Evolutionary conservation across 2,888 invertebrate genomes (phyloP), one percentile per base, ranked within the genome.

Genomic region (Papilio gigon): DNA sequence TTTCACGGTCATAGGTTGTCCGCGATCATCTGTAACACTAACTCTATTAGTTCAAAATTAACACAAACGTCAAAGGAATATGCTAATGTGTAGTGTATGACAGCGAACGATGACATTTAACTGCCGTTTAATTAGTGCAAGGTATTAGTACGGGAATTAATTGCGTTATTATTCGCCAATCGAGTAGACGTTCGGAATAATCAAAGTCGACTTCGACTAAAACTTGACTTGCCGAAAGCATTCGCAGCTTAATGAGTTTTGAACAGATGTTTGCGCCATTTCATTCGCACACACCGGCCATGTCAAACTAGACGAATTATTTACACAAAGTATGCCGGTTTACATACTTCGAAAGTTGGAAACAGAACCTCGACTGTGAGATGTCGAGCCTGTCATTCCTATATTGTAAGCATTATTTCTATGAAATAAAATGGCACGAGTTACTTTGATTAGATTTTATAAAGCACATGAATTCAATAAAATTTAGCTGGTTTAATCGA

Each of bases 231-330:
- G 75, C 81, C 78, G 80, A 75, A 76, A 79, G 78, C 81, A 80
- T 68, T 73, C 80, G 77, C 78, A 78, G 74, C 80, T 80, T 84
- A 84, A 86, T 79, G 80, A 86, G 81, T 83, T 84, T 74, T 74
- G 72, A 73, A 76, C 76, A 74, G 81, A 82, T 81, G 81, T 78
- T 83, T 78, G 77, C 75, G 73, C 76, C 77, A 79, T 84, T 85
- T 83, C 82, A 84, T 85, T 84, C 84, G 80, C 80, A 79, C 80
- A 77, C 78, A 81, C 81, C 79, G 78, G 76, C 76, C 78, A 78
- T 83, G 76, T 76, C 78, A 78, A 84, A 84, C 84, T 82, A 84
- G 78, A 84, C 84, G 83, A 85, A 84, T 83, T 82, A 84, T 84
- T 83, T 78, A 76, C 75, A 78, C 74, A 78, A 82, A 83, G 77